Base-by-base conservation (phyloP, 2,888 invertebrate species). In the Sarcophaga variegata region DNA sequence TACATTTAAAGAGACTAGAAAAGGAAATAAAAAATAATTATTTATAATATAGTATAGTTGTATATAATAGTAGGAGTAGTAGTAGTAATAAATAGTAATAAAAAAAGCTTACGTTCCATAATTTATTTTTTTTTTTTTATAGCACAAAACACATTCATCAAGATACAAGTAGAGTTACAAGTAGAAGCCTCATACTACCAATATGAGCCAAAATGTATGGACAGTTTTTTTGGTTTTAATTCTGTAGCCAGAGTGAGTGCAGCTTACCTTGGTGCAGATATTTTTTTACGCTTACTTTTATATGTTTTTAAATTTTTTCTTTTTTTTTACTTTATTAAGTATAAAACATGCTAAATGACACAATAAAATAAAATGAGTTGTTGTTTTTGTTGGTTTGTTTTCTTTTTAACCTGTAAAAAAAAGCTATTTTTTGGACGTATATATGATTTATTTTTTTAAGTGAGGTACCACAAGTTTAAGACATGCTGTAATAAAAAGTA, bases 81-180 rank as follows among this genome's bases (percentile, higher is more conserved):
- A 71, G 45, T 49, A 74, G 60, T 67, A 27, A 59, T 63, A 77
- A 47, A 75, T 54, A 63, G 77, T 81, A 77, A 72, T 79, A 25
- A 82, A 78, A 81, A 84, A 87, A 87, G 87, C 87, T 87, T 87
- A 87, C 87, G 87, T 84, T 87, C 83, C 83, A 78, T 81, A 63
- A 69, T 69, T 54, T n/a, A 62, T 62, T 10, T 62, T 20, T 49
- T 25, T 22, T 54, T 82, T 63, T 59, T 37, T 66, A 83, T 83
- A 83, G 83, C 83, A 82, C 63, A 72, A 71, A 85, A 85, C 71
- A 87, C 87, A 87, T 87, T 87, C 87, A 87, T 87, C 87, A 84
- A 84, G 71, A 81, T 71, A 83, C 75, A 70, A 75, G 69, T 83
- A 74, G 69, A 67, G 74, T 81, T 72, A 83, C 62, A 78, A 85